These are phyloP conservation scores for Sarotherodon lohbergeri DNA, from an alignment of 2,113 vertebrate genomes.

Conservation along the genomic window DNA sequence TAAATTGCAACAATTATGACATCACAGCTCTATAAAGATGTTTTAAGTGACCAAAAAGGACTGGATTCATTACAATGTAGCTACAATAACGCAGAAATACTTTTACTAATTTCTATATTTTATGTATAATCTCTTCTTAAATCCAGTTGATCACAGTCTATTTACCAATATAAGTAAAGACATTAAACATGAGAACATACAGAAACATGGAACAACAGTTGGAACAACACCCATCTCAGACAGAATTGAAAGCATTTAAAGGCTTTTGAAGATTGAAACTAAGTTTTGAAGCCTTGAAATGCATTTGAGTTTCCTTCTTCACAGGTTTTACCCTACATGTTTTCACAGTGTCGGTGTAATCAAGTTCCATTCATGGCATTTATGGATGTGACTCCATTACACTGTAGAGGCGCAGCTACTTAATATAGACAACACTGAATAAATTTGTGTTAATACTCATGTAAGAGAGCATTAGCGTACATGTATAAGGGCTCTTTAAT, in stretches of 20 bases:
- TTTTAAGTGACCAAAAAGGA: background rate
- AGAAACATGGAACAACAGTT: background rate
- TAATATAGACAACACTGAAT: background rate
- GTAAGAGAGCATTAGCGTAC: background rate
- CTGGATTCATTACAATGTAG: background rate
- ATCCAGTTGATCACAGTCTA: background rate
- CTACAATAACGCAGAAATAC: background rate
- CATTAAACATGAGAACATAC: background rate
- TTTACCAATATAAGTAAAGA: background rate
- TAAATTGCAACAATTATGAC: background rate
- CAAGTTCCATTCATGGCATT: background rate
- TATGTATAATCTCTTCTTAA: background rate
- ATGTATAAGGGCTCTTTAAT: background rate
- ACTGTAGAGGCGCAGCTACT: background rate
- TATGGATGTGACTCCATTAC: background rate
- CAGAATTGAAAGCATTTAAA: background rate
- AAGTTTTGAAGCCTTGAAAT: fast-evolving
- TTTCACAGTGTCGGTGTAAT: background rate
- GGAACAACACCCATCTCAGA: background rate
- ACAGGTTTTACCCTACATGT: background rate
- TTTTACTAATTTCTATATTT: background rate
- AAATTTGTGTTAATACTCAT: background rate
- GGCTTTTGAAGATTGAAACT: background rate
- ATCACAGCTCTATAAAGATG: background rate
- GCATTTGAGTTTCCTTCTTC: background rate